Conservation (phyloP, 2,888 invertebrate genomes). For the Slavum lentiscoides region DNA sequence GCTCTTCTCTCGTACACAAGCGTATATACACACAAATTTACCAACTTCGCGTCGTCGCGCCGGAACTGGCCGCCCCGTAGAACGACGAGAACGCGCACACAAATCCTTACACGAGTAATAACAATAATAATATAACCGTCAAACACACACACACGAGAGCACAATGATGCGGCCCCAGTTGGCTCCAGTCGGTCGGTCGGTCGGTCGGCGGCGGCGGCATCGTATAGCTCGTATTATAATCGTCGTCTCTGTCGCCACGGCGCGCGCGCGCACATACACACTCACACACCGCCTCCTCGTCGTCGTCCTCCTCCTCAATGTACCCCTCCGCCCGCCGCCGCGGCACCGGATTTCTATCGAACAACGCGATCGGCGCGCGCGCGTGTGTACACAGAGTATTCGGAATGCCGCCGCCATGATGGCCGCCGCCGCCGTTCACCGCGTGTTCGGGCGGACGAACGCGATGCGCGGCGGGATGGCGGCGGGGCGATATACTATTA, state of each 20-base stretch:
- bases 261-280: too few relatives aligned
- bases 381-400: too few relatives aligned
- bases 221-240: neutral
- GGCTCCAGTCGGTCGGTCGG: slow-evolving; percentile 42
- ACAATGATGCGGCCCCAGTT: neutral
- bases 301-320: too few relatives aligned
- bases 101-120: neutral
- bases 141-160: neutral
- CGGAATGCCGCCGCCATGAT: slow-evolving; percentile 48
- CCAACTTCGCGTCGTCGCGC: too few relatives aligned
- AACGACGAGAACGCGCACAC: neutral
- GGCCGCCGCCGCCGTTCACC: slow-evolving; percentile 21
- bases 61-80: too few relatives aligned
- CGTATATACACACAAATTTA: too few relatives aligned
- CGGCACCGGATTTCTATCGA: slow-evolving; percentile 7
- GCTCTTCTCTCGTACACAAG: too few relatives aligned
- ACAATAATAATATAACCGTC: neutral
- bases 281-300: neutral
- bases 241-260: slow-evolving; percentile 4
- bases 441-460: neutral
- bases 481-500: too few relatives aligned
- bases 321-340: too few relatives aligned
- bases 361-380: neutral
- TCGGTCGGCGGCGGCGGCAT: neutral
- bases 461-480: too few relatives aligned